Percentiles rank a stretch among this genome's conserved stretches.
phyloP scores from a whole-genome alignment of 2,113 vertebrate species.

The Propithecus coquereli region DNA sequence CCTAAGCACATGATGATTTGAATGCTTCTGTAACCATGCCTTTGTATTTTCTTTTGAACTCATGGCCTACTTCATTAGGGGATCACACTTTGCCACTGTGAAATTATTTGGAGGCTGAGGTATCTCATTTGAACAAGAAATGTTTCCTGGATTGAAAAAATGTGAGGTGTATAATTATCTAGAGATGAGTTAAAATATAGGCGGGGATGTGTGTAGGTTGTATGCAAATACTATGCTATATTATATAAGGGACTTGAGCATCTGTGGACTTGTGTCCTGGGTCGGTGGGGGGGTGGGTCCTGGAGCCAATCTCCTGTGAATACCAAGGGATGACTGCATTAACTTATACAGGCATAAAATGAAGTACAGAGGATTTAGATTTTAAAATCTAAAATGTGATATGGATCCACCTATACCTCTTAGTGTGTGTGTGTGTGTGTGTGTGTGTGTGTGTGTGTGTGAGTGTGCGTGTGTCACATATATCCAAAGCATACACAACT shows the following conservation, averaged over 20 bases:
- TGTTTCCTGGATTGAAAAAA: neutral
- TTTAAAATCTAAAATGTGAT: neutral
- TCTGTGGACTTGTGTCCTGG: neutral
- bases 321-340: neutral
- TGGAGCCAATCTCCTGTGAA: neutral
- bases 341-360: neutral
- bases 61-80: neutral
- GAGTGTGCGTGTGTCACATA: neutral
- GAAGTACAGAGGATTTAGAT: neutral
- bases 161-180: neutral
- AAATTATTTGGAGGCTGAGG: neutral
- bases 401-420: neutral
- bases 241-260: neutral
- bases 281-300: no score
- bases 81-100: neutral
- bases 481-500: neutral
- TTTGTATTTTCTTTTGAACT: slow-evolving; percentile 37
- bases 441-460: neutral
- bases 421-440: neutral
- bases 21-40: neutral
- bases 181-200: neutral
- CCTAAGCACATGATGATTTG: neutral
- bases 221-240: neutral
- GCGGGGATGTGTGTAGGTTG: neutral
- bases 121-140: slow-evolving; percentile 20